Conservation (phyloP, 2,113 vertebrate species). For the Eurystomus gularis region DNA sequence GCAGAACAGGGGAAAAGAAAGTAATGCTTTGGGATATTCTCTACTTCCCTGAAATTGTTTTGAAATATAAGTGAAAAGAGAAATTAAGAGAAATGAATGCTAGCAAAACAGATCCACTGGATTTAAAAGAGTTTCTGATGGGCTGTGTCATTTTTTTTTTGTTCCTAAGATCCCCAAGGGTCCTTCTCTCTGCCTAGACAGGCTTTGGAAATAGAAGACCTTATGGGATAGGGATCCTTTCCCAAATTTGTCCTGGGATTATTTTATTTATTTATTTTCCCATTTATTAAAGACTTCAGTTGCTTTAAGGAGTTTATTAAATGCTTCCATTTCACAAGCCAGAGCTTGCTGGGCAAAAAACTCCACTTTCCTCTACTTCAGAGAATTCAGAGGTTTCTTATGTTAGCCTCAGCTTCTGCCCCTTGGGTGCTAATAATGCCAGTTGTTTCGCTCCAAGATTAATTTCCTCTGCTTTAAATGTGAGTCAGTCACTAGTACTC, state of each 20-base stretch:
- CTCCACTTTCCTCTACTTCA: not conserved
- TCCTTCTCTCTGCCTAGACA: not conserved
- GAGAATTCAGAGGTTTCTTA: constrained; percentile 46
- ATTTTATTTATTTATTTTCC: constrained; percentile 41
- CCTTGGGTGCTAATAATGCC: constrained; percentile 29
- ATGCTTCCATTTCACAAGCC: constrained; percentile 10
- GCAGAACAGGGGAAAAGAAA: not conserved
- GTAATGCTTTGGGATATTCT: not conserved
- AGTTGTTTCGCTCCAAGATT: constrained; percentile 50
- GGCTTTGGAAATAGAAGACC: not conserved
- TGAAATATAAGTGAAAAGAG: not conserved
- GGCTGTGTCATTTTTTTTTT: not conserved
- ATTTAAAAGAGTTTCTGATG: not conserved
- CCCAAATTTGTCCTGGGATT: not conserved
- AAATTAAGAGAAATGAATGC: not conserved
- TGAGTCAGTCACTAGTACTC: constrained; percentile 35
- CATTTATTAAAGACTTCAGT: constrained; percentile 11
- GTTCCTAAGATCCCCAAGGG: not conserved
- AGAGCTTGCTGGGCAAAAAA: constrained; percentile 21
- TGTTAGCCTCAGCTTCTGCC: constrained; percentile 43
- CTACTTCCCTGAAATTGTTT: not conserved
- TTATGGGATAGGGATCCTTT: not conserved
- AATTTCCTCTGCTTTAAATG: constrained; percentile 63
- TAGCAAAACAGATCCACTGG: not conserved
- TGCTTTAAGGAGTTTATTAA: constrained; percentile 45